phyloP scores from a whole-genome alignment of 53 echinoderm and acorn worm genomes.

The Holothuria leucospilota region DNA sequence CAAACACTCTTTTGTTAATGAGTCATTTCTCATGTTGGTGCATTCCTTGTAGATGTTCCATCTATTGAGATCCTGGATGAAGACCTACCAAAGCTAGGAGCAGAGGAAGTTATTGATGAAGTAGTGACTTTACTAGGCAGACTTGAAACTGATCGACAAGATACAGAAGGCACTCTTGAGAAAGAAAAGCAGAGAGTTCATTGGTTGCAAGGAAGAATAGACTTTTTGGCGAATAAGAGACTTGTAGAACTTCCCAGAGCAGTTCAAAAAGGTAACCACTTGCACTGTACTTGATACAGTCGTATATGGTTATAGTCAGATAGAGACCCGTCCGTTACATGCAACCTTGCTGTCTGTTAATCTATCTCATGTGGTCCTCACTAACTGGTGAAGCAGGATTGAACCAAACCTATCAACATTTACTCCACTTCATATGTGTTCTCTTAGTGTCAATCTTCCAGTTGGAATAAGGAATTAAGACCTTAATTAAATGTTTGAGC shows the following conservation, averaged over 20 bases:
- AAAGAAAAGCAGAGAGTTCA: conserved; percentile 82
- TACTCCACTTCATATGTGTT: too few species aligned
- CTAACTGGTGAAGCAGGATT: too few species aligned
- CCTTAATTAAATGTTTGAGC: too few species aligned
- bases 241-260: conserved; percentile 80
- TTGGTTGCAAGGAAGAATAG: conserved; percentile 92
- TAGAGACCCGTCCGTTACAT: too few species aligned
- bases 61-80: conserved; percentile 62
- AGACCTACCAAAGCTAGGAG: conserved; percentile 85
- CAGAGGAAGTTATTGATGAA: conserved; percentile 96
- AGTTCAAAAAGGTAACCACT: conserved; percentile 81
- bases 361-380: too few species aligned
- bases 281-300: too few species aligned
- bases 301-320: too few species aligned
- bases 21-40: too few species aligned
- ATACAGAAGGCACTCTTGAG: conserved; percentile 69
- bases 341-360: too few species aligned
- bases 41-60: conserved; percentile 2
- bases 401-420: too few species aligned
- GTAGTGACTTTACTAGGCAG: conserved; percentile 84
- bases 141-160: conserved; percentile 85
- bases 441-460: too few species aligned
- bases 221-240: conserved; percentile 75
- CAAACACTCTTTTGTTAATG: not conserved
- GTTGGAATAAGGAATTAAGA: too few species aligned